Evolutionary conservation across 2,888 invertebrate species (phyloP), one percentile per base, ranked within the genome.

Genomic region (Ganaspis brasiliensis): DNA sequence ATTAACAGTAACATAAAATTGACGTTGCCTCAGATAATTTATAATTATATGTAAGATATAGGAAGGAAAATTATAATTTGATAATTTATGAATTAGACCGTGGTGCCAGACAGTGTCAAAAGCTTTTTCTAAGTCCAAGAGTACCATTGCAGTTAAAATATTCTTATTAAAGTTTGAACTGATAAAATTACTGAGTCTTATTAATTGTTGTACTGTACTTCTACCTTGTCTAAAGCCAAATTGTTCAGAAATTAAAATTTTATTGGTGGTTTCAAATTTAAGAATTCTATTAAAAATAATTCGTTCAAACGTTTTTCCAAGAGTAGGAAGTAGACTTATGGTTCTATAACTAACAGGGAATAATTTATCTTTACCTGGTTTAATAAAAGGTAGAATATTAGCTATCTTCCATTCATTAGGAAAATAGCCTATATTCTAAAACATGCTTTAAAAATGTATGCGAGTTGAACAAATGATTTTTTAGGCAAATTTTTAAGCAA

Each of bases 401-500:
- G 84, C 84, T 16, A 75, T 75, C 81, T 85, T 85, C 83, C 83
- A 86, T 0, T 0, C 0, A 1, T 52, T 76, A 4, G 86, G 84
- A 76, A 81, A 85, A 52, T 87, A 73, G n/a, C 75, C 63, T n/a
- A n/a, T 1, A 81, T 52, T 73, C 61, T 82, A 0, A 86, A n/a
- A 1, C 80, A 77, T 0, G 76, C 72, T 31, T 83, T 85, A 4
- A 82, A 79, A 14, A 86, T 83, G 56, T 83, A 74, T 0, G 73
- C 82, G 2, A 86, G 24, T 77, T 84, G 83, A 0, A 84, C 82
- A 31, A 84, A 72, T 26, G 82, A 77, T 77, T 86, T 86, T 40
- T 72, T 74, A 1, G 81, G 79, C 9, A 87, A 72, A n/a, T 87
- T 81, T 79, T 87, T 83, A 9, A 83, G 52, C 0, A 82, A 57